A percentile compares a stretch with the other conserved stretches of the same genome.
Conservation (phyloP, 2,888 invertebrate genomes). For the Drosophila pseudotalamancana region DNA sequence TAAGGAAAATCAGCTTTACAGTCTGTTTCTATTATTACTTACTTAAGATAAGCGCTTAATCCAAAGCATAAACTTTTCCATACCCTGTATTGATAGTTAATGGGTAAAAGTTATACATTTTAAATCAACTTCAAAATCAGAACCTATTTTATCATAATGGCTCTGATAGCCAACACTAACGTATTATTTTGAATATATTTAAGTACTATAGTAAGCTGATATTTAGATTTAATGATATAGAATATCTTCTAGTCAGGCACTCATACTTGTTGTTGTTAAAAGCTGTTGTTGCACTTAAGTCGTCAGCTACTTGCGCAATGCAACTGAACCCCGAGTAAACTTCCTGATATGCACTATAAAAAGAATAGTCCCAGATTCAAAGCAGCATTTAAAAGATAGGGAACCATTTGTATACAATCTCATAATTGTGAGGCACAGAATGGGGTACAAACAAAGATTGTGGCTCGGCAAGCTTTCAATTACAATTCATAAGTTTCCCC, state of each 20-base stretch:
- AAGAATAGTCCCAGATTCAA: background rate
- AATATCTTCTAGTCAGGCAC: background rate
- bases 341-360: background rate
- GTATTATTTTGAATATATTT: too few species aligned
- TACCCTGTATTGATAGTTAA: background rate
- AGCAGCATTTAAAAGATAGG: background rate
- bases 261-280: slow-evolving; percentile 4
- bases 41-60: slow-evolving; percentile 25
- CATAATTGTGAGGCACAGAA: background rate
- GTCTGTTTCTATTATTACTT: slow-evolving; percentile 14
- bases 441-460: background rate
- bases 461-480: background rate
- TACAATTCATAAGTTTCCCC: background rate
- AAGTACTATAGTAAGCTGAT: too few species aligned
- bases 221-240: too few species aligned
- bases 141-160: background rate
- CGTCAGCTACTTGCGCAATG: slow-evolving; percentile 18
- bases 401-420: background rate
- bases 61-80: background rate
- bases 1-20: slow-evolving; percentile 27
- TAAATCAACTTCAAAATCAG: background rate
- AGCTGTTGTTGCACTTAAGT: slow-evolving; percentile 5
- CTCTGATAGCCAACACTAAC: too few species aligned
- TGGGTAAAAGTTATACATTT: background rate
- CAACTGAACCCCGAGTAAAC: slow-evolving; percentile 14